Percentiles rank a stretch among this genome's conserved stretches.
phyloP scores from a whole-genome alignment of 1,140 invertebrate species.

The Drosophila yakuba region DNA sequence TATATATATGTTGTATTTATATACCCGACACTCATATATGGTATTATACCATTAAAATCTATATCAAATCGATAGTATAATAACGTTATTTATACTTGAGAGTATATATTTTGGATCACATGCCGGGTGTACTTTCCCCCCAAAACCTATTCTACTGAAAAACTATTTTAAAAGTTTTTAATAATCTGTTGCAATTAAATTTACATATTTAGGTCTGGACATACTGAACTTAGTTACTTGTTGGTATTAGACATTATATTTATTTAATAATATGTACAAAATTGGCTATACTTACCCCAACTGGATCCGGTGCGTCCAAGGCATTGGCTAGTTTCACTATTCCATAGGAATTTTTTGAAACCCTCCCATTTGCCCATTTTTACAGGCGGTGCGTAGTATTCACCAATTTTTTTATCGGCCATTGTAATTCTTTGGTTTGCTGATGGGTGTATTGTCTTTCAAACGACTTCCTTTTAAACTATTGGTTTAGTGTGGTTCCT shows the following conservation, averaged over 20 bases:
- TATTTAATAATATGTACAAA: neutral
- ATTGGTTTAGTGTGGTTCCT: constrained; percentile 42
- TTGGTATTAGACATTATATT: neutral
- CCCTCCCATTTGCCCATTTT: constrained; percentile 94
- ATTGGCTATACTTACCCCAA: constrained; percentile 91
- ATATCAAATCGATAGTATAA: too few species aligned
- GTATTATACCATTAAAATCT: too few species aligned
- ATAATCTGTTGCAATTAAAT: too few species aligned
- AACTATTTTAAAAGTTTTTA: too few species aligned
- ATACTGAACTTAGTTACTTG: neutral
- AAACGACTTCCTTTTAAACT: constrained; percentile 59
- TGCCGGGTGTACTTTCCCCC: too few species aligned
- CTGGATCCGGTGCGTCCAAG: constrained; percentile 94
- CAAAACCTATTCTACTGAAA: too few species aligned
- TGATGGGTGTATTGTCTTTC: constrained; percentile 56
- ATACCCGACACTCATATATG: too few species aligned
- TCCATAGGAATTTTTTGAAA: constrained; percentile 93
- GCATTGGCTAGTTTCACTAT: constrained; percentile 94
- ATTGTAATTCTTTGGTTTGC: constrained; percentile 84
- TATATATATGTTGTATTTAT: too few species aligned
- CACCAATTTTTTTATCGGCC: constrained; percentile 91
- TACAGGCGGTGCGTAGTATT: constrained; percentile 91
- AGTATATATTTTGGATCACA: too few species aligned
- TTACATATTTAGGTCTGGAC: too few species aligned
- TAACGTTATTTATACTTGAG: too few species aligned